Conservation (phyloP, 2,888 invertebrate genomes). For the Ophion obscuratus region DNA sequence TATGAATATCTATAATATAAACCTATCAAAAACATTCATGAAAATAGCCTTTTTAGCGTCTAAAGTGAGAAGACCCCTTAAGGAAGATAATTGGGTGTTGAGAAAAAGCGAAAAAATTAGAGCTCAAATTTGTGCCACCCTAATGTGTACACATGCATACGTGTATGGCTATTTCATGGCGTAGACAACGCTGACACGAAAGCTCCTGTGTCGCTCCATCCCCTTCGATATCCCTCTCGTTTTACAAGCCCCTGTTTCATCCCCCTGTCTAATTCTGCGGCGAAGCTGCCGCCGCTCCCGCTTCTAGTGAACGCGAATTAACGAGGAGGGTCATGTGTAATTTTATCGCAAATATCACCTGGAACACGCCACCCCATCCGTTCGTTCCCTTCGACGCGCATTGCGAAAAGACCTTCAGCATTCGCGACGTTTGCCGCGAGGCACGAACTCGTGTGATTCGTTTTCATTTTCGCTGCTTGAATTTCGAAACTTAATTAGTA, state of each 20-base stretch:
- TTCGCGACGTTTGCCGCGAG: conserved; percentile 29
- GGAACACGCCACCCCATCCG: conserved; percentile 21
- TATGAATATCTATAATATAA: too few relatives aligned
- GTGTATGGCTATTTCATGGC: not conserved
- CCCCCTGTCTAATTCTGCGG: conserved; percentile 3
- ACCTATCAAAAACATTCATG: too few relatives aligned
- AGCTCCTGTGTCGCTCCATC: conserved; percentile 31
- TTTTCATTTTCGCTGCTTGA: conserved; percentile 31
- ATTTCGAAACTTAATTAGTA: conserved; percentile 33
- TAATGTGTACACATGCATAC: too few relatives aligned
- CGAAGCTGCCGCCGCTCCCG: not conserved
- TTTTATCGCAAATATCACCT: conserved; percentile 59
- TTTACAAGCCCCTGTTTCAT: conserved; percentile 22
- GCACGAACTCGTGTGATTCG: conserved; percentile 35
- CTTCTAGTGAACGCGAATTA: conserved; percentile 37
- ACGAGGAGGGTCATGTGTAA: conserved; percentile 61
- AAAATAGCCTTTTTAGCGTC: too few relatives aligned
- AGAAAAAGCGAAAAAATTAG: too few relatives aligned
- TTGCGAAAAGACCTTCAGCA: conserved; percentile 30
- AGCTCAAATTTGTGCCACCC: too few relatives aligned
- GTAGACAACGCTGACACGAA: conserved; percentile 17
- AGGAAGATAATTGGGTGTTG: too few relatives aligned
- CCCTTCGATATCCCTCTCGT: conserved; percentile 27
- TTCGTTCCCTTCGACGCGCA: conserved; percentile 17
- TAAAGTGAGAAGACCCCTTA: too few relatives aligned